Conservation (phyloP, 2,113 vertebrate genomes). For the Stigmatopora nigra region DNA sequence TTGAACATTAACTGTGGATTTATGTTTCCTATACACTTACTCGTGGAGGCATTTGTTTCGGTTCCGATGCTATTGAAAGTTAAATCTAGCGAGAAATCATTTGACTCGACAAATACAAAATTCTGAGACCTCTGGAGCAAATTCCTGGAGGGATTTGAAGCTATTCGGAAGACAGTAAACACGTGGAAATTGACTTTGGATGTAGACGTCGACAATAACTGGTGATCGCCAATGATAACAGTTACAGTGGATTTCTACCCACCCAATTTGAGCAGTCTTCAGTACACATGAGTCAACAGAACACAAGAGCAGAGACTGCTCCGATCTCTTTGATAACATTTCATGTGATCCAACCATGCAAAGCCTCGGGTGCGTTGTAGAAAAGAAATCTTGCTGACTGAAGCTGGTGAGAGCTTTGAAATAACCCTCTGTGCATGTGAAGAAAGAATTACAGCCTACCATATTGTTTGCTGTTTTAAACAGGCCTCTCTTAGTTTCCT, state of each 20-base stretch:
- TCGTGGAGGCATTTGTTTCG: slow-evolving; percentile 12
- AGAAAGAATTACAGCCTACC: slow-evolving; percentile 49
- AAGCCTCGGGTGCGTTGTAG: slow-evolving; percentile 31
- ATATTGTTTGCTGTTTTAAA: slow-evolving; percentile 63
- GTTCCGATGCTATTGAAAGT: slow-evolving; percentile 25
- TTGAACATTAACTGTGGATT: slow-evolving; percentile 10
- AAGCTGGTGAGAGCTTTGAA: slow-evolving; percentile 28
- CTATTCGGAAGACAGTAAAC: slow-evolving; percentile 37
- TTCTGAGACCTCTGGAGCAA: slow-evolving; percentile 24
- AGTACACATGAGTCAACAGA: slow-evolving; percentile 35
- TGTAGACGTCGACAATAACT: slow-evolving; percentile 30
- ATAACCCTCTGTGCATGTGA: slow-evolving; percentile 45
- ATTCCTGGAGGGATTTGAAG: slow-evolving; percentile 44
- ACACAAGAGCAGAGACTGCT: slow-evolving; percentile 33
- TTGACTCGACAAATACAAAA: slow-evolving; percentile 39
- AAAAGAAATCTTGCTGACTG: slow-evolving; percentile 28
- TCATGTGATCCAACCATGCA: slow-evolving; percentile 44
- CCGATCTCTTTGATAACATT: slow-evolving; percentile 37
- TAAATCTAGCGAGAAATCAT: slow-evolving; percentile 34
- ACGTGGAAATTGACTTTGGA: slow-evolving; percentile 50
- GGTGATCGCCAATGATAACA: slow-evolving; percentile 50
- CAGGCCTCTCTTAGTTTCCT: slow-evolving; percentile 65
- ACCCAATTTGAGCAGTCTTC: slow-evolving; percentile 28
- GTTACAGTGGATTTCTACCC: slow-evolving; percentile 33
- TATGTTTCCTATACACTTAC: slow-evolving; percentile 16